Base-by-base conservation (phyloP, 1,140 invertebrate species). In the Hylyphantes graminicola region DNA sequence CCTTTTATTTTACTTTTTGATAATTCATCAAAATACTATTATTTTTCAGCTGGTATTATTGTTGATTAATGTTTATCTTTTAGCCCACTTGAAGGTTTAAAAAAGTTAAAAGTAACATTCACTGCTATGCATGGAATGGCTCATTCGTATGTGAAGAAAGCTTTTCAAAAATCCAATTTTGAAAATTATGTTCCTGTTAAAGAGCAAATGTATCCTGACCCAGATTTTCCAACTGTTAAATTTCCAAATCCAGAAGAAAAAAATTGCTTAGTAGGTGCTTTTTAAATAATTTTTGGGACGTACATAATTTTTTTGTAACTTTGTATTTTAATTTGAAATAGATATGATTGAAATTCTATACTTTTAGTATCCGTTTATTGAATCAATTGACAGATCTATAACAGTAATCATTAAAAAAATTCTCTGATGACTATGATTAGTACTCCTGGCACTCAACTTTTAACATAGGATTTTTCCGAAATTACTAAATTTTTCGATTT, bases 211-310 rank as follows among this genome's bases (percentile, higher is more conserved):
- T 91, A 95, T 83, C 95, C 98, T 0, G 94, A 99, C 91, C 98
- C 98, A 0, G 96, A 99, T 85, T 99, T 99, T 91, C 94, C 97
- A 1, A 99, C 97, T 0, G 97, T 99, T 0, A 93, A 93, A 87
- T 99, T 97, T 91, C 98, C 98, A 0, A 99, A 99, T 91, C 98
- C 98, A 2, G 98, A 99, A 90, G 98, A 99, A 91, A 95, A 95
- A 10, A 94, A 95, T 88, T 94, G 94, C 70, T 89, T 99, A 77
- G 90, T 91, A 86, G 88, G 89, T 86, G n/a, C 53, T 51, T 55
- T 15, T 21, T 17, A n/a, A 12, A 11, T 85, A 17, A 19, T 21
- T 21, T 5, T 21, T 13, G 35, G 1, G 35, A 35, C 5, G 5
- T 35, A 35, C 35, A 35, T 35, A 35, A 35, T 35, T 35, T 35